Evolutionary conservation across 1,140 invertebrate genomes (phyloP).

Genomic region (Macrostomum lignano): DNA sequence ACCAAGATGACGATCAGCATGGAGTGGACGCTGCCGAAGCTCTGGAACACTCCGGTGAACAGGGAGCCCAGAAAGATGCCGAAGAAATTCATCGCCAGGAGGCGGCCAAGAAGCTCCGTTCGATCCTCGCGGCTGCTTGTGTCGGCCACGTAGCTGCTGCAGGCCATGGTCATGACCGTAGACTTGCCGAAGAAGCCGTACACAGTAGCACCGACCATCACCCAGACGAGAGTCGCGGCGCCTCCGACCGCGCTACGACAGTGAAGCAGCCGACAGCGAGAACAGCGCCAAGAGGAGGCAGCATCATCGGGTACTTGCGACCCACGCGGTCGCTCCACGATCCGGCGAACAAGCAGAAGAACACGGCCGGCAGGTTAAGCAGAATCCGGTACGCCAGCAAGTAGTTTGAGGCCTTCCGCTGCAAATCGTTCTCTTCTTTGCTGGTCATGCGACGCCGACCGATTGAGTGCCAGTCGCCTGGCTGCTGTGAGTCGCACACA

Average conservation of each 20-base stretch:
- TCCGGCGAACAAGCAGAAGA: slow-evolving; percentile 21
- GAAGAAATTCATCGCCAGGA: slow-evolving; percentile 24
- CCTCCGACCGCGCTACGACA: slow-evolving; percentile 9
- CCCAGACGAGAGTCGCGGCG: slow-evolving; percentile 9
- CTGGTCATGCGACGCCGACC: too few species aligned
- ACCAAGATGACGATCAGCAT: slow-evolving; percentile 13
- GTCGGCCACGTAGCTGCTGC: slow-evolving; percentile 21
- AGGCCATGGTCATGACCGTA: slow-evolving; percentile 23
- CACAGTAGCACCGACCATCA: slow-evolving; percentile 13
- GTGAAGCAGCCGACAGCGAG: slow-evolving; percentile 16
- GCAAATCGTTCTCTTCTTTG: slow-evolving; percentile 15
- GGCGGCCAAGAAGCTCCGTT: slow-evolving; percentile 14
- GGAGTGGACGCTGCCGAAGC: slow-evolving; percentile 11
- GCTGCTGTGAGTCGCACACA: too few species aligned
- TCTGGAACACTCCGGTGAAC: slow-evolving; percentile 14
- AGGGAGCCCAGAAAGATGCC: slow-evolving; percentile 20
- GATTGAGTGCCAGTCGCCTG: too few species aligned
- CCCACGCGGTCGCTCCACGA: slow-evolving; percentile 23
- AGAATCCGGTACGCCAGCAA: slow-evolving; percentile 18
- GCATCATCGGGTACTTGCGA: slow-evolving; percentile 22
- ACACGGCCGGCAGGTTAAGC: slow-evolving; percentile 19
- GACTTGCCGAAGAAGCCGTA: slow-evolving; percentile 21
- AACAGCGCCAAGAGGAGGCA: slow-evolving; percentile 17
- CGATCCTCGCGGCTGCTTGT: slow-evolving; percentile 13
- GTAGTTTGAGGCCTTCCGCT: slow-evolving; percentile 13